phyloP scores from a whole-genome alignment of 2,888 invertebrate species.

The Pharmacophagus antenor region DNA sequence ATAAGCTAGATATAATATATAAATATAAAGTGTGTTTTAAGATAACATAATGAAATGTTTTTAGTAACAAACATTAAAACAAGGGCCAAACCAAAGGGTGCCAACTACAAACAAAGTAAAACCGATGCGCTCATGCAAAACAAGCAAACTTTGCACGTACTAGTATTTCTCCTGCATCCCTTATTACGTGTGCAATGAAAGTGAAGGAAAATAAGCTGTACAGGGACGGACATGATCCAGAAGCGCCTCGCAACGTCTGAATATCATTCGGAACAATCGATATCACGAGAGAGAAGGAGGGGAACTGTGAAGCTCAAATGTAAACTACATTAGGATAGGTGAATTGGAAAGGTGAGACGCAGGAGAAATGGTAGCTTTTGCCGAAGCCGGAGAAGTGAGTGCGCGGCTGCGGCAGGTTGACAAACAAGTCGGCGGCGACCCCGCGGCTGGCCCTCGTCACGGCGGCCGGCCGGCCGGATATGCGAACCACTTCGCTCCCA shows the following conservation, averaged over 20 bases:
- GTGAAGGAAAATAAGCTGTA: slow-evolving; percentile 12
- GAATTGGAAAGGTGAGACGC: slow-evolving; percentile 77
- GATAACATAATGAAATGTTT: slow-evolving; percentile 39
- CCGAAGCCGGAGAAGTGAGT: slow-evolving; percentile 77
- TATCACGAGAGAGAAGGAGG: slow-evolving; percentile 16
- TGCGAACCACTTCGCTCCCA: slow-evolving; percentile 68
- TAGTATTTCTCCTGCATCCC: slow-evolving; percentile 45
- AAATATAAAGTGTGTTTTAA: slow-evolving; percentile 41
- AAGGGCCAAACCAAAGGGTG: slow-evolving; percentile 79
- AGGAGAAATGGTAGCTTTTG: slow-evolving; percentile 78
- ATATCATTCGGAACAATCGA: slow-evolving; percentile 27
- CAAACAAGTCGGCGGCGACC: slow-evolving; percentile 69
- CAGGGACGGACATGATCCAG: slow-evolving; percentile 22
- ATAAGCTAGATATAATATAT: slow-evolving; percentile 43
- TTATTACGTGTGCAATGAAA: slow-evolving; percentile 5
- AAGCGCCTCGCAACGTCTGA: slow-evolving; percentile 3
- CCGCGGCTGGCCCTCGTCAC: slow-evolving; percentile 78
- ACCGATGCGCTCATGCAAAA: slow-evolving; percentile 70
- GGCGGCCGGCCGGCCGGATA: slow-evolving; percentile 74
- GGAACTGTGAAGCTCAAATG: slow-evolving; percentile 54
- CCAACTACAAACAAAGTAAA: slow-evolving; percentile 74
- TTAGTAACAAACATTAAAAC: slow-evolving; percentile 51
- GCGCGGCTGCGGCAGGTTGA: slow-evolving; percentile 73
- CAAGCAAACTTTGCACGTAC: slow-evolving; percentile 62
- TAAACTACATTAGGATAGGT: slow-evolving; percentile 75